These are phyloP conservation scores for Ceyx erithaca DNA, from an alignment of 2,797 vertebrate genomes.

Conservation along the genomic window DNA sequence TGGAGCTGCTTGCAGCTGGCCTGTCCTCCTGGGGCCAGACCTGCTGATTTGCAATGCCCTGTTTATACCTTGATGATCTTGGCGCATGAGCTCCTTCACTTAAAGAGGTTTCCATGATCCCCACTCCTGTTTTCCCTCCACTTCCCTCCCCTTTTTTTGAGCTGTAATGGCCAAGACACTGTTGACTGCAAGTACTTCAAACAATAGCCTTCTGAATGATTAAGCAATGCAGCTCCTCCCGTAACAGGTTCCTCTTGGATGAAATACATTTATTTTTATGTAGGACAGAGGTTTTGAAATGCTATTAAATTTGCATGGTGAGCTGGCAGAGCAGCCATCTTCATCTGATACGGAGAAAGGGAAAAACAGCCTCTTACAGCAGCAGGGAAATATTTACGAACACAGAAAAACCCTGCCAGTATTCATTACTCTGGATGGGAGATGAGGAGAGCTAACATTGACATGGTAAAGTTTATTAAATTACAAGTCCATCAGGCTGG, in stretches of 20 bases:
- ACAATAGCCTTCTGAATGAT: slow-evolving; percentile 59
- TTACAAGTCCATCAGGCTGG: neutral
- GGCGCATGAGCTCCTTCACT: neutral
- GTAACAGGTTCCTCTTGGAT: slow-evolving; percentile 31
- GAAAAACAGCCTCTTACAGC: neutral
- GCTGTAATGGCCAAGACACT: slow-evolving; percentile 24
- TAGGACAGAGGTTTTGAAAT: slow-evolving; percentile 40
- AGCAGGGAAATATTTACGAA: neutral
- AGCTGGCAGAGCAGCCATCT: slow-evolving; percentile 22
- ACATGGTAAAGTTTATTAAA: neutral
- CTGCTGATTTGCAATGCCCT: slow-evolving; percentile 8
- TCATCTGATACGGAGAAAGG: neutral
- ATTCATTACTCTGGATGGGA: neutral
- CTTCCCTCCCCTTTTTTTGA: neutral
- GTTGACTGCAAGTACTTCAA: neutral
- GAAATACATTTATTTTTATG: slow-evolving; percentile 43
- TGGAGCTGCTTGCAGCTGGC: slow-evolving; percentile 20
- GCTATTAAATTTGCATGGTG: slow-evolving; percentile 62
- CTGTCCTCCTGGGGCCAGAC: neutral
- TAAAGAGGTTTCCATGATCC: slow-evolving; percentile 22
- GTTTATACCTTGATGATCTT: neutral
- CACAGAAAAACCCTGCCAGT: neutral
- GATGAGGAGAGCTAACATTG: neutral
- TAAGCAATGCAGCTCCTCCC: slow-evolving; percentile 37
- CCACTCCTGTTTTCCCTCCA: neutral